Evolutionary conservation across 2,113 vertebrate species (phyloP).

Genomic region (Zonotrichia leucophrys): DNA sequence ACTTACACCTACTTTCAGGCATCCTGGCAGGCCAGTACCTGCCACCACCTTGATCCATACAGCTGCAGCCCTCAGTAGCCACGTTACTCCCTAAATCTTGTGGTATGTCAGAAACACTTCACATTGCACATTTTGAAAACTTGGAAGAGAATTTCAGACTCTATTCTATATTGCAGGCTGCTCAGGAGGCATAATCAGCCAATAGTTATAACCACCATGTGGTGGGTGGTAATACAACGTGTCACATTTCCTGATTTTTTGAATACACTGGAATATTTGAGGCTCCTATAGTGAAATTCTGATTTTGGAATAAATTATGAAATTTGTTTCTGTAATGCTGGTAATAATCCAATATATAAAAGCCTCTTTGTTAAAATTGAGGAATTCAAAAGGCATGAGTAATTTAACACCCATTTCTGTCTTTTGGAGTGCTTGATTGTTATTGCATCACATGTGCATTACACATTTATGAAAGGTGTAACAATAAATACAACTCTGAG

Average conservation of each 20-base stretch:
- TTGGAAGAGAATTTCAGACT: background rate
- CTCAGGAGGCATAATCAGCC: background rate
- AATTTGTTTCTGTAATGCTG: background rate
- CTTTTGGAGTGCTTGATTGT: background rate
- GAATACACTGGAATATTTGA: background rate
- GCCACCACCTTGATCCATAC: background rate
- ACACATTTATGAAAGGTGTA: background rate
- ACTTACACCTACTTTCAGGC: background rate
- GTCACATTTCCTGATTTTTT: background rate
- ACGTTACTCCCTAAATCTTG: background rate
- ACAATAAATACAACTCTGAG: constrained; percentile 17
- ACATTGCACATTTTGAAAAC: background rate
- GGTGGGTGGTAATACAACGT: background rate
- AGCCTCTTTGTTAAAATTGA: background rate
- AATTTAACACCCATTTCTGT: background rate
- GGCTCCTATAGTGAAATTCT: background rate
- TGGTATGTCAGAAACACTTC: background rate
- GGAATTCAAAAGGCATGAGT: background rate
- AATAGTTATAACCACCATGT: background rate
- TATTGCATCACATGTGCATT: background rate
- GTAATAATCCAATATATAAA: background rate
- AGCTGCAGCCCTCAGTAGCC: background rate
- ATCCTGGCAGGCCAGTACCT: background rate
- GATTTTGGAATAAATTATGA: background rate
- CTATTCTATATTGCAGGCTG: fast-evolving